Evolutionary conservation across 64 coral and sea anemone genomes (phyloP).

Genomic region (Actinia tenebrosa): DNA sequence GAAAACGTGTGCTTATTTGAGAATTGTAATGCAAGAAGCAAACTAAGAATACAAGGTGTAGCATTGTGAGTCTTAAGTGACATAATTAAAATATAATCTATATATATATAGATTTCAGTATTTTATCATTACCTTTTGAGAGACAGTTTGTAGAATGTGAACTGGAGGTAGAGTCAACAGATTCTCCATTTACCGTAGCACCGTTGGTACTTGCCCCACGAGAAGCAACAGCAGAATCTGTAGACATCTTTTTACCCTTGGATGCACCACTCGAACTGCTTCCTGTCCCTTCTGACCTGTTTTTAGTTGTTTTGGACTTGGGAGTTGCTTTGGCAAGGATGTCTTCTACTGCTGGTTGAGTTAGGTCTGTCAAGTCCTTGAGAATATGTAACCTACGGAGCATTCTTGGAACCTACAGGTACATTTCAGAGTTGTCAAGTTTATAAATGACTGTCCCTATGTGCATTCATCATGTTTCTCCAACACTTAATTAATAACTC

Average conservation of each 20-base stretch:
- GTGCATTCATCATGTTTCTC: too few species aligned
- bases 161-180: not conserved
- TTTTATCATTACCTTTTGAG: not conserved
- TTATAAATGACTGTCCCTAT: too few species aligned
- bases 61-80: too few species aligned
- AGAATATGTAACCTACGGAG: slow-evolving; percentile 66
- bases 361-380: slow-evolving; percentile 76
- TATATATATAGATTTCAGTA: too few species aligned
- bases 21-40: too few species aligned
- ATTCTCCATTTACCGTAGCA: slow-evolving; percentile 45
- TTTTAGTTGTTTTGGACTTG: slow-evolving; percentile 52
- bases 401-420: slow-evolving; percentile 70
- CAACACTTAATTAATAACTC: too few species aligned
- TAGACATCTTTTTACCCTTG: slow-evolving; percentile 30
- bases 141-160: not conserved
- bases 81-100: too few species aligned
- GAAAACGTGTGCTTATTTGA: too few species aligned
- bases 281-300: slow-evolving; percentile 20
- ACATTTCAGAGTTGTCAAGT: not conserved
- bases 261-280: not conserved
- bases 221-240: slow-evolving; percentile 14
- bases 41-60: too few species aligned
- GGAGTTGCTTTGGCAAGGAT: slow-evolving; percentile 38
- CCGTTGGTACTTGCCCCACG: not conserved
- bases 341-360: slow-evolving; percentile 78